Evolutionary conservation across 1,140 invertebrate genomes (phyloP).

Genomic region (Drosophila subobscura): DNA sequence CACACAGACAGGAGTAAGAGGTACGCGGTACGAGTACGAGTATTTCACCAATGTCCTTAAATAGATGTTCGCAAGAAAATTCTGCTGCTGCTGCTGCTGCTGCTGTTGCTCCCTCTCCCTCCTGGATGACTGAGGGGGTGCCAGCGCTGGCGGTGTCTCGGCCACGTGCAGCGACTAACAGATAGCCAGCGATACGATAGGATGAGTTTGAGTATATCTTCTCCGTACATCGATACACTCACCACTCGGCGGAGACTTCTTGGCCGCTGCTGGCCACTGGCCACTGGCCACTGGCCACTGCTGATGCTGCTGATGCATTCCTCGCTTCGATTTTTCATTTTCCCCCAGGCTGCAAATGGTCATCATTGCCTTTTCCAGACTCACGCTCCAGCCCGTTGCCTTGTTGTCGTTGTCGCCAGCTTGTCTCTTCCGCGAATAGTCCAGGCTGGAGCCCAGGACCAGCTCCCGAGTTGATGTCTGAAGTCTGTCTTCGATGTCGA

Average conservation of each 20-base stretch:
- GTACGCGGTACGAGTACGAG: too few species aligned
- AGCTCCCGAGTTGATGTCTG: constrained; percentile 14
- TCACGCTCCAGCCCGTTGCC: neutral
- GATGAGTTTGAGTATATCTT: constrained; percentile 31
- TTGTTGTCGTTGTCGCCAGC: constrained; percentile 74
- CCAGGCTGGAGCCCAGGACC: constrained; percentile 21
- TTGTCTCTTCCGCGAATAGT: constrained; percentile 80
- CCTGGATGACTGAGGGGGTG: neutral
- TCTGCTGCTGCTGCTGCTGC: constrained; percentile 26
- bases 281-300: constrained; percentile 18
- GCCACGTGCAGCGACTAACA: constrained; percentile 82
- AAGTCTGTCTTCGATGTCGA: neutral
- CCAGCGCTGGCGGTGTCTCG: constrained; percentile 6
- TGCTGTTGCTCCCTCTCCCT: neutral
- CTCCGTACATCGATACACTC: constrained; percentile 70
- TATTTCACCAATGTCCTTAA: constrained; percentile 78
- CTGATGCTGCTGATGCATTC: constrained; percentile 68
- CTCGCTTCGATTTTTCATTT: constrained; percentile 54
- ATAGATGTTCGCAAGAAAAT: constrained; percentile 78
- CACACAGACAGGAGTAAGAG: constrained; percentile 35
- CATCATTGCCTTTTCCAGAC: constrained; percentile 73
- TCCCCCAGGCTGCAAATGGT: constrained; percentile 67
- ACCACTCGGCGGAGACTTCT: constrained; percentile 27
- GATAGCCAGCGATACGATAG: constrained; percentile 54
- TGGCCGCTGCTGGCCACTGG: constrained; percentile 61